Conservation (phyloP, 2,797 vertebrate species). For the Pangasius mekongensis region DNA sequence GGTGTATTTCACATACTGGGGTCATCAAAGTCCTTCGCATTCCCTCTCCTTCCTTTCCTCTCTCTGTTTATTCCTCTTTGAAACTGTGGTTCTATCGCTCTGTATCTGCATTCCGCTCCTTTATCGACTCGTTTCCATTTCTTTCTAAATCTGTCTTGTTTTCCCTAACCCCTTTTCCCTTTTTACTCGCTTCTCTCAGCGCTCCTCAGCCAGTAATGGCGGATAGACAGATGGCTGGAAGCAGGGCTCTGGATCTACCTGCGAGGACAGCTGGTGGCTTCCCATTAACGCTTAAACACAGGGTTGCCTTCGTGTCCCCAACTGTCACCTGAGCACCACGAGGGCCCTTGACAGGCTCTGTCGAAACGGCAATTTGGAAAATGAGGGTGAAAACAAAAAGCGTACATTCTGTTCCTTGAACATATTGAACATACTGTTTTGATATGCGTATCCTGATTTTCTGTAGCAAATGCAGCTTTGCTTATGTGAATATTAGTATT, state of each 20-base stretch:
- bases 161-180: not conserved
- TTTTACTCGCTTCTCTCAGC: not conserved
- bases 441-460: not conserved
- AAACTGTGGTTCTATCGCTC: not conserved
- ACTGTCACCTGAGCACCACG: constrained; percentile 55
- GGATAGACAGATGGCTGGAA: constrained; percentile 61
- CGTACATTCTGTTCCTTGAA: not conserved
- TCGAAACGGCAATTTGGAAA: constrained; percentile 40
- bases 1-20: constrained; percentile 16
- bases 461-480: not conserved
- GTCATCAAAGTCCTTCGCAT: constrained; percentile 23
- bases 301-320: constrained; percentile 43
- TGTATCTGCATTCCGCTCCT: constrained; percentile 5
- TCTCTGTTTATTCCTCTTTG: not conserved
- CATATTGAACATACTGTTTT: no score
- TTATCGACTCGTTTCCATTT: not conserved
- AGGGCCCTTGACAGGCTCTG: constrained; percentile 33
- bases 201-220: constrained; percentile 40
- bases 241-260: constrained; percentile 57
- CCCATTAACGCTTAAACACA: constrained; percentile 60
- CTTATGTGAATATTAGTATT: not conserved
- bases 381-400: constrained; percentile 1
- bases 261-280: constrained; percentile 59
- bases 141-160: not conserved
- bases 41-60: not conserved